Conservation (phyloP, 2,888 invertebrate species). For the Mayetiola destructor region DNA sequence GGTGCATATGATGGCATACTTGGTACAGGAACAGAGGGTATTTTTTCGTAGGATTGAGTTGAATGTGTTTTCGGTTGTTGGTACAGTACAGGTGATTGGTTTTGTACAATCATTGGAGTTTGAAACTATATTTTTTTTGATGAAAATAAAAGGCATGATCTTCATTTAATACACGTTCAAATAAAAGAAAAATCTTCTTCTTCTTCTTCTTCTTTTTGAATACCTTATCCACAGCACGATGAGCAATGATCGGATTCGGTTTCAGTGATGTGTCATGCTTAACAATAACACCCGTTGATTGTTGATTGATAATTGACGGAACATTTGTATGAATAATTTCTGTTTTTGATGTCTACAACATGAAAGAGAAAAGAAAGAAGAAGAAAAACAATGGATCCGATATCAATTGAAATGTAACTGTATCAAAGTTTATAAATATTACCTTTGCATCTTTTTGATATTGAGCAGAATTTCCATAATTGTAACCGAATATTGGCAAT, state of each 20-base stretch:
- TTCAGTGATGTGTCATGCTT: constrained; percentile 41
- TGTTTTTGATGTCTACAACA: too few species aligned
- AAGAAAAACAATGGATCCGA: too few species aligned
- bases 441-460: too few species aligned
- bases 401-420: too few species aligned
- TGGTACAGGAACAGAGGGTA: background rate
- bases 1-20: constrained; percentile 21
- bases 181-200: too few species aligned
- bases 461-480: too few species aligned
- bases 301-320: constrained; percentile 52
- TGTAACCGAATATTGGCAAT: too few species aligned
- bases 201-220: background rate
- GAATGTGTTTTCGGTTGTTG: constrained; percentile 37
- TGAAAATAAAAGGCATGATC: background rate
- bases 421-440: too few species aligned
- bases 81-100: too few species aligned
- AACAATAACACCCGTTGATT: constrained; percentile 52
- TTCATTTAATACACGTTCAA: too few species aligned
- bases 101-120: constrained; percentile 35
- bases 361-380: background rate
- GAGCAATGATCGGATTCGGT: constrained; percentile 36
- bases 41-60: background rate
- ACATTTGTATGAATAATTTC: constrained; percentile 43
- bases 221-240: constrained; percentile 41
- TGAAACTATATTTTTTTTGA: background rate